These are phyloP conservation scores for Caerostris extrusa DNA, from an alignment of 1,140 invertebrate genomes.

Conservation along the genomic window DNA sequence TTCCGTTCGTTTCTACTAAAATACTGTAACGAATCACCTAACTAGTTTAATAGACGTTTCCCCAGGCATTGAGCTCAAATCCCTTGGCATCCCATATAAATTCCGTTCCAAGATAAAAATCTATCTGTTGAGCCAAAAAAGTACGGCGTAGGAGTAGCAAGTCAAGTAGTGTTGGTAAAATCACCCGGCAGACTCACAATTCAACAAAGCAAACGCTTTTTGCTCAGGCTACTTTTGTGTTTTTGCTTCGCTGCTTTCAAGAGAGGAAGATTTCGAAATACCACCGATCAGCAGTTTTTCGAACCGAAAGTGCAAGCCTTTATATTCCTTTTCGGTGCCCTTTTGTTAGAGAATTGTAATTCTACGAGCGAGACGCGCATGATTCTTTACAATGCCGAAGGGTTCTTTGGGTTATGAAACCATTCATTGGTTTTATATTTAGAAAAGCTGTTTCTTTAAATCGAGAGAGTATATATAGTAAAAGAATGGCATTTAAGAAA, in stretches of 20 bases:
- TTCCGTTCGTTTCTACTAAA: too few relatives aligned
- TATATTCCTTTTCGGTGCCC: not conserved
- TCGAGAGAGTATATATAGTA: too few relatives aligned
- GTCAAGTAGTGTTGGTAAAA: slow-evolving; percentile 43
- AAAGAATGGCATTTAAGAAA: too few relatives aligned
- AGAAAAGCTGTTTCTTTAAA: not conserved
- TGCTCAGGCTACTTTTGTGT: slow-evolving; percentile 8
- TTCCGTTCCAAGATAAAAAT: not conserved
- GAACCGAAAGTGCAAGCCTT: slow-evolving; percentile 27
- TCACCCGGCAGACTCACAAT: slow-evolving; percentile 23
- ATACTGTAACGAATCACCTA: too few relatives aligned
- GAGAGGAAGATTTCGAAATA: not conserved
- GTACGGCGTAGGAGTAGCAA: not conserved
- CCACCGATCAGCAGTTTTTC: slow-evolving; percentile 30
- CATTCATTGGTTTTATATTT: not conserved
- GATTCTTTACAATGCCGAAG: not conserved
- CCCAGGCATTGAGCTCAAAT: not conserved
- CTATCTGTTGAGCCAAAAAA: slow-evolving; percentile 35
- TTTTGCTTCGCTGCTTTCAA: slow-evolving; percentile 49
- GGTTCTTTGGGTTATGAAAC: not conserved
- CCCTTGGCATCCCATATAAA: not conserved
- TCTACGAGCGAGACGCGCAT: not conserved
- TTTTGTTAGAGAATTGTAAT: not conserved
- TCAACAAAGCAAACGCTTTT: slow-evolving; percentile 59
- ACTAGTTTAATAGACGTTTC: too few relatives aligned